phyloP scores from a whole-genome alignment of 2,113 vertebrate species.

The Erythrocercus mccallii region DNA sequence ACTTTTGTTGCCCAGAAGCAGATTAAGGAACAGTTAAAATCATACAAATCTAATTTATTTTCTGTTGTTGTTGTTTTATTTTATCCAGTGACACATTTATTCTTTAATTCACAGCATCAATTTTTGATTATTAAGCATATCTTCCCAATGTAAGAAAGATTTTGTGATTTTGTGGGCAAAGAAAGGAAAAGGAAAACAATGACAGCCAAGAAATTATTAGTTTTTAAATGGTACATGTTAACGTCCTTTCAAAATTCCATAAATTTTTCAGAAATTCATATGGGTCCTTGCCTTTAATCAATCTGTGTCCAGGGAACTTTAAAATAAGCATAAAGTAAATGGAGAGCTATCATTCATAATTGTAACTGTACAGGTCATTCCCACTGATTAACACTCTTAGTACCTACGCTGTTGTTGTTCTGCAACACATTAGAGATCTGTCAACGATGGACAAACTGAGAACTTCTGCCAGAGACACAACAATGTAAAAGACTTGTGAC shows the following conservation, averaged over 20 bases:
- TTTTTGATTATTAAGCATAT: constrained; percentile 73
- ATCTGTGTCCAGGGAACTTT: constrained; percentile 64
- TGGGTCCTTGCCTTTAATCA: constrained; percentile 60
- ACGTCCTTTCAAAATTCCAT: constrained; percentile 64
- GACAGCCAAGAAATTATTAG: constrained; percentile 61
- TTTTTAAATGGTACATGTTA: constrained; percentile 57
- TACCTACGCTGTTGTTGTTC: background rate
- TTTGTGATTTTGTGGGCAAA: background rate
- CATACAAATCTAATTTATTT: constrained; percentile 76
- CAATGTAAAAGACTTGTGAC: background rate
- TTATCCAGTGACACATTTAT: constrained; percentile 70
- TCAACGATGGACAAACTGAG: background rate
- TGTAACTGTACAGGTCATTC: constrained; percentile 4
- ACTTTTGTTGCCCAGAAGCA: constrained; percentile 81
- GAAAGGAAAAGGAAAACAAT: background rate
- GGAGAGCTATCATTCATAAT: constrained; percentile 57
- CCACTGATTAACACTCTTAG: background rate
- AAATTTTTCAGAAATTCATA: constrained; percentile 67
- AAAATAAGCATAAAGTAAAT: constrained; percentile 64
- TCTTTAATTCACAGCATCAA: constrained; percentile 71
- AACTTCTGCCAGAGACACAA: background rate
- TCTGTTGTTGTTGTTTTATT: constrained; percentile 62
- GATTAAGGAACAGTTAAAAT: constrained; percentile 84
- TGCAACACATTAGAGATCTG: background rate
- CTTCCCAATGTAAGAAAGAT: constrained; percentile 48